Evolutionary conservation across 2,113 vertebrate species (phyloP), one percentile per base, ranked within the genome.

Genomic region (Abramis brama): DNA sequence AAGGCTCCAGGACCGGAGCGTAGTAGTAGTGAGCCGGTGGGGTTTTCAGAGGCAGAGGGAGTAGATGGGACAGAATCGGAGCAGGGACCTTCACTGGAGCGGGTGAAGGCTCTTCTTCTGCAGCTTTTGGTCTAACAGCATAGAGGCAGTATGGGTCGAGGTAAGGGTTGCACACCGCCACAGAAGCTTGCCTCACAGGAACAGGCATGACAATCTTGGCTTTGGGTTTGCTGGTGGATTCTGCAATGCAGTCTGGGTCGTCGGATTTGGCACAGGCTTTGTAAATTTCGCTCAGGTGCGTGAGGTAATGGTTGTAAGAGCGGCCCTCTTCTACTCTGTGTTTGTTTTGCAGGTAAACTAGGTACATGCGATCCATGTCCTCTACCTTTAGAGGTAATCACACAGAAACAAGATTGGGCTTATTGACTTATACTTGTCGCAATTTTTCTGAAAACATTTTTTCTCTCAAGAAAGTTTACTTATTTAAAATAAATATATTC

Each of bases 241-340:
- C 95, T 0, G 94, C 64, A 17, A 96, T 93, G 90, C 95, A 96
- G 71, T 96, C 94, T 0, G 94, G 95, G 78, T 96, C 92, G 1
- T 95, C 93, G 0, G 94, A 95, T 47, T 94, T 86, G 4, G 95
- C 93, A 79, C 95, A 95, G 47, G 86, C 23, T 88, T 94, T 95
- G 90, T 96, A 96, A 89, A 96, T 91, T 85, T 94, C 92, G 43
- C 93, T 92, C 76, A 95, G 90, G 90, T 95, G 95, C 33, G 81
- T 91, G 71, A 96, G 93, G 89, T 95, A 94, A 88, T 94, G 94
- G 88, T 94, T 93, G 86, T 93, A 93, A 30, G 90, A 92, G 2
- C 90, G 93, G 3, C 86, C 90, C 64, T 93, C 94, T 73, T 96
- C 93, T 9, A 92, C 89, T 59, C 93, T 90, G 90, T 95, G 95